Base-by-base conservation (phyloP, 2,113 vertebrate genomes). In the Pterophyllum scalare region DNA sequence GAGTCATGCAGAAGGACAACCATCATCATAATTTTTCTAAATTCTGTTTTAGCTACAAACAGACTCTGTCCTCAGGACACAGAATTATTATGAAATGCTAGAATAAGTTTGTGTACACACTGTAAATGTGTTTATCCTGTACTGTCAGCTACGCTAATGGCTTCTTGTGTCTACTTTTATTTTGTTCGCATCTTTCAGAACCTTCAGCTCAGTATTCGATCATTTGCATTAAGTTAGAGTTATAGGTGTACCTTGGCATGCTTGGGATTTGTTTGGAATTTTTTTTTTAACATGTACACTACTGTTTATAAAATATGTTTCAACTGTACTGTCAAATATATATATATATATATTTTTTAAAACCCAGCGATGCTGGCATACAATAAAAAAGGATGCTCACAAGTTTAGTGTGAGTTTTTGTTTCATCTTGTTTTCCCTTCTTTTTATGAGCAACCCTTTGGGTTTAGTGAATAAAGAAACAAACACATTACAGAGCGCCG, bases 141-240 rank as follows among this genome's bases (percentile, higher is more conserved):
- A 43, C 17, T 64, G 58, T 13, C 5, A 8, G 33, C 75, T 61
- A 17, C 64, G 26, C 77, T 67, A 57, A 67, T 57, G 38, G 59
- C 28, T 64, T 24, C 26, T 79, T 35, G 26, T 67, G 60, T 61
- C 56, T 64, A 43, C 52, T 82, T 61, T 64, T 28, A 52, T 81
- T 59, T 84, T 75, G 64, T 74, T 76, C 46, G 20, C 26, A 84
- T 80, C 46, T 80, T 54, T 75, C 14, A 24, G 46, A 35, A 74
- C 80, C 64, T n/a, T 75, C 33, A 46, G 38, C 59, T 83, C 22
- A 28, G 40, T 80, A 40, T 75, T 82, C 62, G 65, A 31, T 79
- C 35, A 85, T 87, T 85, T 87, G 77, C 82, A 88, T 79, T 59
- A 19, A 46, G 58, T 72, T 59, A 15, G 22, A 52, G 28, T 77